A percentile compares a stretch with the other conserved stretches of the same genome.
phyloP scores from a whole-genome alignment of 2,113 vertebrate species.

The Caloenas nicobarica region DNA sequence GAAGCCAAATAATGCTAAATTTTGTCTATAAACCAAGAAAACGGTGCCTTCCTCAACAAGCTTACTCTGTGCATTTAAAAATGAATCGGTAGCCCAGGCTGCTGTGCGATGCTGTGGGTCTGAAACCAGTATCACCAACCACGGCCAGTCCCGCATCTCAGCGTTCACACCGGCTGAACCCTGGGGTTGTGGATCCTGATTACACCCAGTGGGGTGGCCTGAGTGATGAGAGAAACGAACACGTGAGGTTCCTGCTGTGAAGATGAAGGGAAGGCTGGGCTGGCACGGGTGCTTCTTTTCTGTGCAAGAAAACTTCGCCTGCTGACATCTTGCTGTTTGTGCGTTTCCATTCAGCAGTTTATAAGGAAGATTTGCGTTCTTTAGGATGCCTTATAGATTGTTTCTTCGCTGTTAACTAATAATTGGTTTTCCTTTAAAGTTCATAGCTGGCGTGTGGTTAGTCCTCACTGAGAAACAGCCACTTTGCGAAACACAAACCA shows the following conservation, averaged over 20 bases:
- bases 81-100: not conserved
- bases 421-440: not conserved
- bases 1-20: not conserved
- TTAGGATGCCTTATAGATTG: not conserved
- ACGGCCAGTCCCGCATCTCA: no score
- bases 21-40: not conserved
- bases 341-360: not conserved
- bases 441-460: not conserved
- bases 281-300: not conserved
- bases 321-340: not conserved
- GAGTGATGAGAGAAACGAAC: slow-evolving; percentile 62
- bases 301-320: not conserved
- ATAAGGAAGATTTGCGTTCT: not conserved
- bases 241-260: no score
- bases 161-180: not conserved
- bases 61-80: not conserved
- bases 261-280: not conserved
- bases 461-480: not conserved
- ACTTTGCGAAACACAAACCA: not conserved
- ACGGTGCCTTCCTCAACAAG: not conserved
- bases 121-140: no score
- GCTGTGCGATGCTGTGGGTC: no score
- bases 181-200: slow-evolving; percentile 65
- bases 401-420: not conserved
- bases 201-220: slow-evolving; percentile 74